Evolutionary conservation across 2,113 vertebrate genomes (phyloP), one percentile per base, ranked within the genome.

Genomic region (Gasterosteus nipponicus): DNA sequence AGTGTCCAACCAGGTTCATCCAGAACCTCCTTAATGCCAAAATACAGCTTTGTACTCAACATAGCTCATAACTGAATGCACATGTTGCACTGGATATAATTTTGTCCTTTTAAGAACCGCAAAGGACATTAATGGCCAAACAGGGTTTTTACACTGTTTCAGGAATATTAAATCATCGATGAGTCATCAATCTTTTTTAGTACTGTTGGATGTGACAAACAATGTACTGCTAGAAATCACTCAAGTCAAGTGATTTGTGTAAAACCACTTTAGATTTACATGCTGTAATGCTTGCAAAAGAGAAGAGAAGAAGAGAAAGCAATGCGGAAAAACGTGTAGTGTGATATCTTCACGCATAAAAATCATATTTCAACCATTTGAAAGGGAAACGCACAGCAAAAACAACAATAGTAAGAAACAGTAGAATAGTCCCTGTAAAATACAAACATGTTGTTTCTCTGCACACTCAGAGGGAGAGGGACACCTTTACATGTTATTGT

Each of bases 391-490:
- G 15, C 29, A 35, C 5, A 26, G 19, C 0, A 56, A 61, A 57
- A 49, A 64, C 5, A 57, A 51, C 53, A 51, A 42, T 19, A 47
- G 4, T 35, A 49, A 46, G 63, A 77, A 53, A 62, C 16, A 71
- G 67, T 22, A n/a, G 31, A 1, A n/a, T 19, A 15, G 16, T 64
- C 31, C 19, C 10, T 29, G 58, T 31, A 42, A 39, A 22, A 51
- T 73, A 61, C 35, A 29, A 39, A 51, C 19, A 38, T 41, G 42
- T 31, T 67, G 60, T 71, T 64, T 46, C 3, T 18, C 64, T 64
- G 61, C n/a, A 70, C 59, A 38, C 66, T 53, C 46, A 26, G 22
- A 11, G 67, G 16, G 35, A 3, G 16, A 15, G 69, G 41, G 49
- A 69, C 62, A 57, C 15, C 58, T 51, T 33, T 4, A 35, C 15